A percentile compares a stretch with the other conserved stretches of the same genome.
These are phyloP conservation scores for Anorthoa munda DNA, from an alignment of 2,888 invertebrate species.

Conservation along the genomic window DNA sequence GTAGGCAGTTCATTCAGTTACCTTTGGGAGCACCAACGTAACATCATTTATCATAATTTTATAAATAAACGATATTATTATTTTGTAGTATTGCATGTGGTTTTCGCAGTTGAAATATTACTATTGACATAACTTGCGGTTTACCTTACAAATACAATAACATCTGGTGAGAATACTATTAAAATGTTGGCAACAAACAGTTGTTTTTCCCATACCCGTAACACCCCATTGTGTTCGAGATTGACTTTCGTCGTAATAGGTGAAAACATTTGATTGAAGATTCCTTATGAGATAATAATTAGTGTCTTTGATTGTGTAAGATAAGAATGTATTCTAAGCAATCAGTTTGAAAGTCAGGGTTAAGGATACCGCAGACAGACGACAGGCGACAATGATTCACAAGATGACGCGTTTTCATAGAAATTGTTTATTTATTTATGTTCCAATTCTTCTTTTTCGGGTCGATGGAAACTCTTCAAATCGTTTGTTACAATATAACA, in stretches of 20 bases:
- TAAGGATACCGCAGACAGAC: too few relatives aligned
- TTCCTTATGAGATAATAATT: conserved; percentile 42
- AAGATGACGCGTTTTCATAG: too few relatives aligned
- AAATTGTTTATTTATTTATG: too few relatives aligned
- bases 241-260: conserved; percentile 41
- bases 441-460: too few relatives aligned
- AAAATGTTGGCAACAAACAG: conserved; percentile 26
- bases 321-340: not conserved
- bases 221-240: conserved; percentile 39
- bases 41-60: too few relatives aligned
- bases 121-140: not conserved
- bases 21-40: too few relatives aligned
- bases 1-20: too few relatives aligned
- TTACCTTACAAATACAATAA: not conserved
- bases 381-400: too few relatives aligned
- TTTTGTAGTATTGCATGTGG: too few relatives aligned
- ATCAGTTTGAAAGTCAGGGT: not conserved
- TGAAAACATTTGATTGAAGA: conserved; percentile 50
- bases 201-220: conserved; percentile 42
- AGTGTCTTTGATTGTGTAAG: conserved; percentile 6
- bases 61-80: too few relatives aligned
- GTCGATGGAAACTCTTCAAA: too few relatives aligned
- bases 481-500: too few relatives aligned
- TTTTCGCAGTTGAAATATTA: not conserved
- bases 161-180: conserved; percentile 3